Base-by-base conservation (phyloP, 2,888 invertebrate species). In the Mongoloraphidia duomilia region DNA sequence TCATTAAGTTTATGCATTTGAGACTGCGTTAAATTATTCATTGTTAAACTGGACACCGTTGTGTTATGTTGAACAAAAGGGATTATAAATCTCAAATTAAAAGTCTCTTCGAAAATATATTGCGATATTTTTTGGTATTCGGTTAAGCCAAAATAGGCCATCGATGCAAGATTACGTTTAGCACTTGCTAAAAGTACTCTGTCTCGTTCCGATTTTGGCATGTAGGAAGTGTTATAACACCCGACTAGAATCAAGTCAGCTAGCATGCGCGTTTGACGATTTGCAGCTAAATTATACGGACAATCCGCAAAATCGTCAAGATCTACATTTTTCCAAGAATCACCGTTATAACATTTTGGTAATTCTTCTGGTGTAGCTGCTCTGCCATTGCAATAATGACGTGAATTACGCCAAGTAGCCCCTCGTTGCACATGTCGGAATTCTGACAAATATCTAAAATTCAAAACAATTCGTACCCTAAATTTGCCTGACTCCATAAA, bases 81-180 rank as follows among this genome's bases (percentile, higher is more conserved):
- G 59, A 90, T 82, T 52, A 86, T 85, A 67, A 92, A 93, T 53
- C 89, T 77, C 61, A 94, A 75, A 66, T 88, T 88, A 65, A 95
- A 95, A 12, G 90, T 91, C 69, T 89, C 88, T 64, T 95, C 94
- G 65, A 95, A 95, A 57, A 94, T 84, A 67, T 92, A 92, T 66
- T 93, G 93, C 34, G 89, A 65, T 59, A 87, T 86, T 77, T 87
- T 86, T 71, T 97, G 96, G 69, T 81, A 82, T 70, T 98, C 98
- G 8, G 95, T 94, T 54, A 98, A 77, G 55, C 96, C 97, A 68
- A 97, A 97, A 69, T 92, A 98, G 47, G 96, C 88, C 91, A 98
- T 92, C 44, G 85, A 84, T 53, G 87, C 83, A 50, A 98, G 74
- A 71, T 98, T 98, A 56, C 84, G 79, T 71, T 96, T 96, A 47